Base-by-base conservation (phyloP, 2,113 vertebrate species). In the Osmerus mordax region DNA sequence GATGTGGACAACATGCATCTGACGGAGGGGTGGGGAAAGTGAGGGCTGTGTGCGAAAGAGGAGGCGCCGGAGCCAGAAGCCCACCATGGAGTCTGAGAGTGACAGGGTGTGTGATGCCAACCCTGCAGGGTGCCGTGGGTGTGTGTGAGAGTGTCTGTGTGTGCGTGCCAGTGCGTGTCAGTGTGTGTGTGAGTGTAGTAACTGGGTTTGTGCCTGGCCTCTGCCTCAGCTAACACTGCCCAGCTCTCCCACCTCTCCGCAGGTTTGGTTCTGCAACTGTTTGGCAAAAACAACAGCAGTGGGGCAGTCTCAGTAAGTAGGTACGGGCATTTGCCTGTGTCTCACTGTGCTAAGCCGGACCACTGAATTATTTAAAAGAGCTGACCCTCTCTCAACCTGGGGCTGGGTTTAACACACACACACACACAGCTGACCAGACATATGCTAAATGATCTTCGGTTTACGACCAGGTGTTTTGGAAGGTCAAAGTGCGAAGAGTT, bases 311-410 rank as follows among this genome's bases (percentile, higher is more conserved):
- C 47, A 18, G 84, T 87, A 83, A 87, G 81, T 66, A 78, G 84
- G 89, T 84, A 80, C 51, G 55, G 36, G 65, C 71, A 59, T 81
- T 77, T 76, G 71, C 41, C 64, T 9, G 68, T 71, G 73, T 79
- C 78, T 74, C 59, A 54, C 77, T 78, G 65, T 14, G 69, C 73
- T 62, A 47, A 78, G 86, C 87, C 89, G 91, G 83, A 89, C 87
- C 84, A 47, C 87, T 91, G 81, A 92, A 91, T 92, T 90, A 91
- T 91, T 91, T 75, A 92, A 76, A 82, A 81, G 66, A 81, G 77
- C 85, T 83, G 83, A 86, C 85, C 76, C 72, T 28, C 83, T 83
- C 75, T 79, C 73, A 83, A 59, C 60, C 47, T 78, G 71, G 83
- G 82, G 3, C 52, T 15, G 51, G 25, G 23, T 14, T 13, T 15